phyloP scores from a whole-genome alignment of 1,140 invertebrate species.

The Pomacea maculata region DNA sequence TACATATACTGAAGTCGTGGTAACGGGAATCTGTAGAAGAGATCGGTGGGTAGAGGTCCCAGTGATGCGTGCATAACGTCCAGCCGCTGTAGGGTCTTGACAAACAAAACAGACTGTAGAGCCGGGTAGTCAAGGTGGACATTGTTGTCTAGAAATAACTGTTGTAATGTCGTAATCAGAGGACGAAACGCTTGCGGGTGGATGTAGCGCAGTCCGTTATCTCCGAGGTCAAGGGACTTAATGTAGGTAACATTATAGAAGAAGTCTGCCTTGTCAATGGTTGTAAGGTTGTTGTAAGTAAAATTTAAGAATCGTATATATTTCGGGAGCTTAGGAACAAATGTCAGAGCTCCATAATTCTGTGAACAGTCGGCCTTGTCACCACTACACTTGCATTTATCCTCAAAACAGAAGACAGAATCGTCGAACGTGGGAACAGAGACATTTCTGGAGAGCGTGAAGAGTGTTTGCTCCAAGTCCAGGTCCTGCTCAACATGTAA shows the following conservation, averaged over 20 bases:
- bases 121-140: neutral
- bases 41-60: neutral
- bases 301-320: neutral
- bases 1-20: no score
- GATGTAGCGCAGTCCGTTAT: constrained; percentile 2
- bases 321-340: neutral
- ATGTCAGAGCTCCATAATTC: neutral
- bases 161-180: neutral
- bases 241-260: neutral
- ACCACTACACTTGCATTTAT: neutral
- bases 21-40: neutral
- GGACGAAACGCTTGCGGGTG: neutral
- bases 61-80: neutral
- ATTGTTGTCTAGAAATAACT: neutral
- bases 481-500: no score
- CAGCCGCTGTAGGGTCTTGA: neutral
- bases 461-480: no score
- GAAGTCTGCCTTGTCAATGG: neutral
- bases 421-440: no score
- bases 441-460: no score
- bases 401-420: neutral
- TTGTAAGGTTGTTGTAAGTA: constrained; percentile 2
- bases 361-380: neutral
- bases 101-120: neutral
- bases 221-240: neutral